A percentile compares a stretch with the other conserved stretches of the same genome.
These are phyloP conservation scores for Oasisia sp. DNA, from an alignment of 2,888 invertebrate species.

Conservation along the genomic window DNA sequence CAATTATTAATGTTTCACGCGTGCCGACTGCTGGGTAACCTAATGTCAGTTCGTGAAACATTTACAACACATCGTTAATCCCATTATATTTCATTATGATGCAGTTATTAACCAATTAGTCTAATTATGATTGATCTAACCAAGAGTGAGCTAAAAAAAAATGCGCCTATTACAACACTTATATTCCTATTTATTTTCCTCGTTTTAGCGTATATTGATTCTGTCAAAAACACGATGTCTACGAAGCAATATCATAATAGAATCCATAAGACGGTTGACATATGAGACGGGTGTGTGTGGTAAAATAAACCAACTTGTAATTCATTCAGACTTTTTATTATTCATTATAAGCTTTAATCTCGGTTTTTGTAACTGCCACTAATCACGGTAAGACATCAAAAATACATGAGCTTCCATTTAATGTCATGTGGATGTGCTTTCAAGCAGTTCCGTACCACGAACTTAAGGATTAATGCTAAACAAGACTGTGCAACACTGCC, in stretches of 20 bases:
- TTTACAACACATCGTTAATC: not conserved
- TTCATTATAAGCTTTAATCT: too few relatives aligned
- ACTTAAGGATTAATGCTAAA: slow-evolving; percentile 12
- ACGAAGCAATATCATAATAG: not conserved
- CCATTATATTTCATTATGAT: not conserved
- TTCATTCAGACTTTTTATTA: not conserved
- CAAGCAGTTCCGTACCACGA: not conserved
- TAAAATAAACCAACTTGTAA: not conserved
- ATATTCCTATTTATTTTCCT: not conserved
- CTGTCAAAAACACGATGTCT: not conserved
- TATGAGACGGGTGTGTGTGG: not conserved
- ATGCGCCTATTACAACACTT: not conserved
- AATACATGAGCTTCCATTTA: not conserved
- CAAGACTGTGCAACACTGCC: not conserved
- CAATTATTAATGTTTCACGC: not conserved
- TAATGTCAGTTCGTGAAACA: not conserved
- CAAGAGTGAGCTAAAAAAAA: not conserved
- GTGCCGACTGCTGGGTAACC: not conserved
- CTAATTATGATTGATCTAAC: not conserved
- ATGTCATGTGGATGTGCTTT: not conserved
- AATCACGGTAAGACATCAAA: not conserved
- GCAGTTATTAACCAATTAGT: not conserved
- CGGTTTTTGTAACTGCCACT: not conserved
- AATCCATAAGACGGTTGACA: not conserved
- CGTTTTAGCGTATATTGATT: not conserved